These are phyloP conservation scores for Leistus spinibarbis DNA, from an alignment of 2,888 invertebrate genomes.

Conservation along the genomic window DNA sequence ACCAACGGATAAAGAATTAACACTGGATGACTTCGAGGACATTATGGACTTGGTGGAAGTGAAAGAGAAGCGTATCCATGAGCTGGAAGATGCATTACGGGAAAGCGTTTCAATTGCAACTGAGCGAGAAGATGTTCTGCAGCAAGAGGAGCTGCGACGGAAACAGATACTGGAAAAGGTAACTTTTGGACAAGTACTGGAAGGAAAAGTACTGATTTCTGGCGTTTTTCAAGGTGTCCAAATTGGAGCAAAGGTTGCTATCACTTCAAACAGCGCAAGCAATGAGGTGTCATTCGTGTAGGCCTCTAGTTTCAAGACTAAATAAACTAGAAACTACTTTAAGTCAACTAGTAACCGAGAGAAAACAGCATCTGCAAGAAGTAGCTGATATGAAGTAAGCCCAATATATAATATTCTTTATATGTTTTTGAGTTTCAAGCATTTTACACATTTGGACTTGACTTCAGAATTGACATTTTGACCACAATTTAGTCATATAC, in stretches of 20 bases:
- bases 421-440: conserved; percentile 23
- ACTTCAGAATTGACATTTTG: too few relatives aligned
- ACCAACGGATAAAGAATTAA: conserved; percentile 5
- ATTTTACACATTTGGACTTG: too few relatives aligned
- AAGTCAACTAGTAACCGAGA: conserved; percentile 64
- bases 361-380: conserved; percentile 74
- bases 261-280: conserved; percentile 74
- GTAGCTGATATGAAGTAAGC: conserved; percentile 81
- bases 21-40: conserved; percentile 28
- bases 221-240: conserved; percentile 62
- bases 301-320: conserved; percentile 67
- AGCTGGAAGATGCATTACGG: conserved; percentile 82
- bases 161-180: conserved; percentile 72
- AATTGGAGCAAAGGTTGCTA: conserved; percentile 71
- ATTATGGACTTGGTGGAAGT: conserved; percentile 32
- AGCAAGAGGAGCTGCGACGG: conserved; percentile 68
- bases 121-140: conserved; percentile 69
- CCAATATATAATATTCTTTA: conserved; percentile 21
- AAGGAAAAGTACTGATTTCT: not conserved
- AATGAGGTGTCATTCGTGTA: conserved; percentile 71
- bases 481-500: too few relatives aligned
- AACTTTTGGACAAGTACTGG: conserved; percentile 43
- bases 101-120: conserved; percentile 78
- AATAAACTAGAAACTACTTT: conserved; percentile 69
- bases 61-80: conserved; percentile 65